Evolutionary conservation across 2,797 vertebrate species (phyloP), one percentile per base, ranked within the genome.

Genomic region (Eidolon dupreanum): DNA sequence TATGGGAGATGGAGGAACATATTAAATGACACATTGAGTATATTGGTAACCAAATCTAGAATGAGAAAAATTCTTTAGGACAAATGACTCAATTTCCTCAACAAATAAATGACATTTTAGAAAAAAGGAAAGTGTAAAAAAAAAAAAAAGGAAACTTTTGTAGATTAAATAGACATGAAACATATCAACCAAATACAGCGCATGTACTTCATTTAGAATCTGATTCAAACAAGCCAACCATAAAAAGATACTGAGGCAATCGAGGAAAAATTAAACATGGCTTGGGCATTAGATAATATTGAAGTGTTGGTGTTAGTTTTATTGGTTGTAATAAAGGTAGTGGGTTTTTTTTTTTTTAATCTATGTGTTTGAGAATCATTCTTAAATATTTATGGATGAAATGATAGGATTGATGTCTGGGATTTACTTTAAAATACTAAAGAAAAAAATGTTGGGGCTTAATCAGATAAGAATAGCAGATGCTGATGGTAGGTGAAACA

Each of bases 401-500:
- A 65, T 84, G 20, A 59, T 85, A 66, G 41, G 53, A 59, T 41
- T 28, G 31, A 73, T 73, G 1, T 78, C 61, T 95, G 22, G 31
- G 75, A 82, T 90, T 86, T 94, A 89, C 61, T 87, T 93, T 90
- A 87, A 94, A 96, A 74, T 81, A 84, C 16, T 78, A 38, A 10
- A 81, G n/a, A 77, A 63, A 74, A 71, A 86, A 70, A 71, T 53
- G 2, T 70, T 19, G 66, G 49, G 10, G 8, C 28, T 85, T 85
- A 53, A 78, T 92, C 70, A 93, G 71, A 83, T 85, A 59, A 86
- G 55, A 86, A 86, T 86, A 71, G 43, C 41, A 90, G 66, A n/a
- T 70, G 26, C 46, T 97, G 71, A 55, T 74, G 36, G 43, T 81
- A 57, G 66, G 85, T 70, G 38, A 75, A 74, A 10, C 17, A 41